Percentiles rank a stretch among this genome's conserved stretches.
These are phyloP conservation scores for Esox lucius DNA, from an alignment of 2,797 vertebrate species.

Conservation along the genomic window DNA sequence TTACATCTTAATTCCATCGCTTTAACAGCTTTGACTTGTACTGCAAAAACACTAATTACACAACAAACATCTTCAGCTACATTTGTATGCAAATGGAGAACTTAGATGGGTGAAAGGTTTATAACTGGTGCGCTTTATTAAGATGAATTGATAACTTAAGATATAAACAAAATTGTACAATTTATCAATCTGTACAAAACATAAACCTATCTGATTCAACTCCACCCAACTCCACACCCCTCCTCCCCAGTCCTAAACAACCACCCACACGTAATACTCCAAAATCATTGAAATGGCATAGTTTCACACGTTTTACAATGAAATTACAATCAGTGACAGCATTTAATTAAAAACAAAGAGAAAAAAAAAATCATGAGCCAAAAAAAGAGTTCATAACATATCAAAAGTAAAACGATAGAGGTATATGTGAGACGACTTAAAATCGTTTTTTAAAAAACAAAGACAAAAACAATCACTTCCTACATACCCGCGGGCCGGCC, in stretches of 20 bases:
- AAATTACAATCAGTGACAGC: conserved; percentile 66
- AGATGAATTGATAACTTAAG: conserved; percentile 76
- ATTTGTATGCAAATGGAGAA: neutral
- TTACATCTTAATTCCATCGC: too few species aligned
- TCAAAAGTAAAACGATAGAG: conserved; percentile 43
- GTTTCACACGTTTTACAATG: conserved; percentile 55
- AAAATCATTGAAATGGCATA: conserved; percentile 55
- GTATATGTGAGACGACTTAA: conserved; percentile 43
- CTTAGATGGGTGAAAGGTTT: conserved; percentile 48
- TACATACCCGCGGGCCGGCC: neutral
- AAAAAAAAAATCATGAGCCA: conserved; percentile 35
- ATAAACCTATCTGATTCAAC: conserved; percentile 60
- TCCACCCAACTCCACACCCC: conserved; percentile 34
- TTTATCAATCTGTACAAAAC: conserved; percentile 75
- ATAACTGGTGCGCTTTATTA: conserved; percentile 76
- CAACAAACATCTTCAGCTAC: neutral
- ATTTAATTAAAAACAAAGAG: conserved; percentile 54
- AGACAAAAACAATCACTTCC: conserved; percentile 44
- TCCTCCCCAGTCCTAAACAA: neutral
- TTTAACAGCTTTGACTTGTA: too few species aligned
- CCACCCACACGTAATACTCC: conserved; percentile 50
- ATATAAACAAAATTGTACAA: conserved; percentile 77
- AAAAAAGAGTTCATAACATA: conserved; percentile 51
- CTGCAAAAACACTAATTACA: too few species aligned
- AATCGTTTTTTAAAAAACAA: conserved; percentile 36